phyloP scores from a whole-genome alignment of 2,797 vertebrate species.

The Cygnus olor region DNA sequence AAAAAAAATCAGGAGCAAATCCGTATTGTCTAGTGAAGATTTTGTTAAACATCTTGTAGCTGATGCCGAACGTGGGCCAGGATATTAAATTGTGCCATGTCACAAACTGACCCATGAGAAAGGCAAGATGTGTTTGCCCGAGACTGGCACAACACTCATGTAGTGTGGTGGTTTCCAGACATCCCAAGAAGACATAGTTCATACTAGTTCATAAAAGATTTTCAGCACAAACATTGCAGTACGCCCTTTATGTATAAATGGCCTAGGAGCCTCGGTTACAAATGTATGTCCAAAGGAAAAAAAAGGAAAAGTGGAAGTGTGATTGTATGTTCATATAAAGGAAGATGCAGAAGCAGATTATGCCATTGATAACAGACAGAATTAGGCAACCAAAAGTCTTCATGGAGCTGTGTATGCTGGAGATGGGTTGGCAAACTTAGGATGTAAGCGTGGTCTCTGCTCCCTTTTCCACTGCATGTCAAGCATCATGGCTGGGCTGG shows the following conservation, averaged over 20 bases:
- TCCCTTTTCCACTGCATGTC: background rate
- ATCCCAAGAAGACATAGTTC: too few species aligned
- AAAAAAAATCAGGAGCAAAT: accelerated
- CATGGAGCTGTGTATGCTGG: background rate
- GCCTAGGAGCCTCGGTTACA: too few species aligned
- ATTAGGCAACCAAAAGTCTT: background rate
- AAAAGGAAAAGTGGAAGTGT: background rate
- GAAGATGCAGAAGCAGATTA: background rate
- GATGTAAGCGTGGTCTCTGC: background rate
- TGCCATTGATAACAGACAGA: background rate
- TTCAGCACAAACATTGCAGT: too few species aligned
- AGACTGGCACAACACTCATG: background rate
- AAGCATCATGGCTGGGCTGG: background rate
- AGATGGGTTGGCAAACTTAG: background rate
- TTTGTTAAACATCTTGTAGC: background rate
- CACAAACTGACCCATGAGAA: background rate
- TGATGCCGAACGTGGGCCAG: background rate
- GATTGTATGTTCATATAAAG: background rate
- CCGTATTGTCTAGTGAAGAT: background rate
- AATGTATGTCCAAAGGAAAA: background rate
- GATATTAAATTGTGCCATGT: background rate
- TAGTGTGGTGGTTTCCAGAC: background rate
- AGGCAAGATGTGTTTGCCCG: background rate
- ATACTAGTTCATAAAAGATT: background rate
- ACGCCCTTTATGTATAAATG: background rate